Base-by-base conservation (phyloP, 2,888 invertebrate species). In the Cremastinae sp. region DNA sequence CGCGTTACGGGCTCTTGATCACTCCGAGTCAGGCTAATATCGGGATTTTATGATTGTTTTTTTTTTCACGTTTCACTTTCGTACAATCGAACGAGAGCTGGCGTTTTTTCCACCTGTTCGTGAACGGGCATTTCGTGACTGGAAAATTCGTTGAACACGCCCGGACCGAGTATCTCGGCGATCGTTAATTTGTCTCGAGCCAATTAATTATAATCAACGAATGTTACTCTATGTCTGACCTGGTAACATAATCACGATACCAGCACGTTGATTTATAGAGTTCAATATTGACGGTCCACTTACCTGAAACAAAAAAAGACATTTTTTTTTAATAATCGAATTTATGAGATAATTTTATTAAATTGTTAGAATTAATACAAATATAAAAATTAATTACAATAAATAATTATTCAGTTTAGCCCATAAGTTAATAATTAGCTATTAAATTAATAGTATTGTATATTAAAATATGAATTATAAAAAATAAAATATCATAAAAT, bases 251-350 rank as follows among this genome's bases (percentile, higher is more conserved):
- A 80, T 76, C 74, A 73, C 74, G 62, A 68, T 73, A 78, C 68
- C 2, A 28, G 76, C 78, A 76, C 73, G 10, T 39, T 49, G 51
- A 70, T 59, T 16, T 43, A 43, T 70, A 68, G 61, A 68, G 37
- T 56, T 53, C 56, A 62, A 39, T 59, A 73, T 55, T 75, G 75
- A 71, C 62, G 76, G 65, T 64, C 68, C 77, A 85, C 85, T 85
- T 85, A 85, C 85, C 85, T 85, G 78, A 73, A 84, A 53, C 72
- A 68, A 53, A 18, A 68, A 65, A 61, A 28, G 68, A 28, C 37
- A 64, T 18, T 12, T 5, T n/a, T 18, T 35, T 1, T 39, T 0
- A 43, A 10, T 61, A 18, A 43, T 41, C 10, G 5, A 28, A 28
- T 28, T 3, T 28, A 3, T 5, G 5, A 28, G 28, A 28, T 2